These are phyloP conservation scores for Peromyscus polionotus DNA, from an alignment of 2,113 vertebrate species.

Conservation along the genomic window DNA sequence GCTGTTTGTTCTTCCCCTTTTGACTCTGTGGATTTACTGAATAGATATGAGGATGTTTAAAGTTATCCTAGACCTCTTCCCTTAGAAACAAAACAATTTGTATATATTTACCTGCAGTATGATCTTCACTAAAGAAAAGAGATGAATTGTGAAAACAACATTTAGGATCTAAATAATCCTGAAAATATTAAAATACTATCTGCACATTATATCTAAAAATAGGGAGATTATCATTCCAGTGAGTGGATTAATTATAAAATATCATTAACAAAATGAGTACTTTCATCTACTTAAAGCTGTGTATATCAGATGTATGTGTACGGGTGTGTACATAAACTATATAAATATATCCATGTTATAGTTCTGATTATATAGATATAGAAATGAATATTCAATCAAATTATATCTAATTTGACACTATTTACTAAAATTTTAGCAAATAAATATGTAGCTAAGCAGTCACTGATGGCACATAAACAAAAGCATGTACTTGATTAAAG, in stretches of 20 bases:
- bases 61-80: constrained; percentile 6
- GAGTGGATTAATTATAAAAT: neutral
- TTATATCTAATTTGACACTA: neutral
- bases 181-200: neutral
- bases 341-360: neutral
- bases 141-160: neutral
- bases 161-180: neutral
- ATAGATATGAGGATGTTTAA: neutral
- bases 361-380: neutral
- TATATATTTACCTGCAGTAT: neutral
- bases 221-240: neutral
- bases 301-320: neutral
- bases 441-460: neutral
- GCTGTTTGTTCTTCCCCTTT: constrained; percentile 24
- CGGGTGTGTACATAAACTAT: neutral
- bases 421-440: neutral
- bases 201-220: neutral
- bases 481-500: neutral
- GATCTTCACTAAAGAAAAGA: neutral
- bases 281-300: neutral
- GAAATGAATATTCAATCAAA: neutral
- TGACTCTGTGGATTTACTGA: constrained; percentile 14
- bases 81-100: neutral
- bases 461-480: neutral
- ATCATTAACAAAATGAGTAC: neutral